Evolutionary conservation across 1,140 invertebrate genomes (phyloP).

Genomic region (Scaptomyza hsui): DNA sequence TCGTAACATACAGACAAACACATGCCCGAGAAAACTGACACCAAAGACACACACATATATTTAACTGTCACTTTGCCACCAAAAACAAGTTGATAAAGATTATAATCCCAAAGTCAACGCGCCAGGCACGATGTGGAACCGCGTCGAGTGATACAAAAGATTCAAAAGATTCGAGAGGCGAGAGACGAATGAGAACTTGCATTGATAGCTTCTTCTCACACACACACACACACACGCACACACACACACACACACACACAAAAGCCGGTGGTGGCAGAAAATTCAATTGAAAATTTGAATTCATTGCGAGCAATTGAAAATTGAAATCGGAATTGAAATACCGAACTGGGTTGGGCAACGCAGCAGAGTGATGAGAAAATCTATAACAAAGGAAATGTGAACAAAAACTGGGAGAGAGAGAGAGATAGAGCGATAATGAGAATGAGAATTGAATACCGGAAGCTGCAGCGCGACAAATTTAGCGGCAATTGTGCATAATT

Average conservation of each 20-base stretch:
- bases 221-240: conserved; percentile 11
- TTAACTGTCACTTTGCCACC: conserved; percentile 47
- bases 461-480: conserved; percentile 76
- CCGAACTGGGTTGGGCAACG: neutral
- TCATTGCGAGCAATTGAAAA: conserved; percentile 48
- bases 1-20: too few species aligned
- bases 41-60: conserved; percentile 18
- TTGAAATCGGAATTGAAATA: conserved; percentile 34
- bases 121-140: conserved; percentile 67
- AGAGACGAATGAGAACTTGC: conserved; percentile 27
- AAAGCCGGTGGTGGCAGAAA: conserved; percentile 39
- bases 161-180: neutral
- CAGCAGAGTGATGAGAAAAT: neutral
- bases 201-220: conserved; percentile 44
- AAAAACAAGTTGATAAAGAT: conserved; percentile 74
- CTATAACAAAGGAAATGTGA: conserved; percentile 24
- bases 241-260: conserved; percentile 19
- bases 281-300: conserved; percentile 74
- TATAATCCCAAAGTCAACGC: conserved; percentile 68
- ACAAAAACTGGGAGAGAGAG: neutral
- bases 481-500: conserved; percentile 74
- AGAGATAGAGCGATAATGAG: neutral
- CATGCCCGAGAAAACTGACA: conserved; percentile 30
- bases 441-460: conserved; percentile 65
- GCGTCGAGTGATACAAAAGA: conserved; percentile 2